Base-by-base conservation (phyloP, 1,140 invertebrate species). In the Stegodyphus dumicola region DNA sequence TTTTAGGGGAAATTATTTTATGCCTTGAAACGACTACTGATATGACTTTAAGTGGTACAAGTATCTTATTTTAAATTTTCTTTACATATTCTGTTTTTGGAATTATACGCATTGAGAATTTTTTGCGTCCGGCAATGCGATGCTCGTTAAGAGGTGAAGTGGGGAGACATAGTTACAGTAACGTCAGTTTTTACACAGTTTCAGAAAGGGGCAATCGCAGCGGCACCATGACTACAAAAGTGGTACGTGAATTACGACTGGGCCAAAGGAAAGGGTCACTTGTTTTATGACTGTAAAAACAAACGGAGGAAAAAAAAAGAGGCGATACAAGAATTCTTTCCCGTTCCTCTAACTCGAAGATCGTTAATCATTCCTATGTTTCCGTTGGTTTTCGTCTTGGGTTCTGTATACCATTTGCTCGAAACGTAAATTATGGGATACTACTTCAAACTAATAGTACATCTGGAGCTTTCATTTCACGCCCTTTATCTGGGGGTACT, bases 201-300 rank as follows among this genome's bases (percentile, higher is more conserved):
- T 60, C 15, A 60, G 13, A 73, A 49, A 49, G 15, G 56, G 49
- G 78, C 54, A 49, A 51, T 56, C 18, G 54, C 48, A 74, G 80
- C 80, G 80, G 80, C 77, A 71, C 15, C 65, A 10, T 71, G 67
- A 70, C 71, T 83, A 75, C 60, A 51, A 83, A 75, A 83, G 70
- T 83, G 71, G 51, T 83, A 75, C 65, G 76, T 76, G 74, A 85
- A 76, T 76, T 76, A 76, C 81, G 81, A 64, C 64, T 49, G 51
- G 64, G 65, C 65, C 81, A 85, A 85, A 76, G 81, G 81, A 76
- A 70, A 64, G 81, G 81, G 81, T 85, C 81, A 85, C 81, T 85
- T 85, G 81, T 85, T 85, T 85, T 77, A 85, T 85, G 81, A 53
- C 81, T 85, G 73, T 69, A 85, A 85, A 85, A 85, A 85, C 81